Evolutionary conservation across 92 coral and sea anemone genomes (phyloP).

Genomic region (Palythoa grandis): DNA sequence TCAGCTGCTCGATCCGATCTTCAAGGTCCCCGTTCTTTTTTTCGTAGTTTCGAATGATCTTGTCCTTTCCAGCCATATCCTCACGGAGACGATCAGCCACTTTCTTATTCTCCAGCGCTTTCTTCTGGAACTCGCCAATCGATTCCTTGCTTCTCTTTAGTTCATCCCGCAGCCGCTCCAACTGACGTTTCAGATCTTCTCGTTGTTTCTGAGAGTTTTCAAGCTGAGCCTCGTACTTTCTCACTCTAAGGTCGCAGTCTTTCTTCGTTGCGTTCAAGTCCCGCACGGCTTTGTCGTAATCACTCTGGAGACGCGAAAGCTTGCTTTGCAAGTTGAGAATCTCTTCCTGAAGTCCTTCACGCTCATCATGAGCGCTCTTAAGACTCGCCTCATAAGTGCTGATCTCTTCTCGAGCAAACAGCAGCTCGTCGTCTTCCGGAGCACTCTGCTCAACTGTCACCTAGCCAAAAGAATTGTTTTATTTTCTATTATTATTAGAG

Average conservation of each 20-base stretch:
- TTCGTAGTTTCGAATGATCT: conserved; percentile 86
- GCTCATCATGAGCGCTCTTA: conserved; percentile 38
- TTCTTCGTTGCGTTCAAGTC: conserved; percentile 91
- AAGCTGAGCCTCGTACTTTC: conserved; percentile 91
- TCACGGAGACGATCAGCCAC: conserved; percentile 94
- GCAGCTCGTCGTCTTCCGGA: conserved; percentile 36
- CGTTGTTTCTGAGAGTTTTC: conserved; percentile 93
- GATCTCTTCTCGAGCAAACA: conserved; percentile 40
- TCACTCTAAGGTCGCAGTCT: conserved; percentile 84
- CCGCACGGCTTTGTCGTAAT: conserved; percentile 89
- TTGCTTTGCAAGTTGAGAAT: conserved; percentile 72
- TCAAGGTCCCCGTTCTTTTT: conserved; percentile 86
- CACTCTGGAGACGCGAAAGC: conserved; percentile 87
- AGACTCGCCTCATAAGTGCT: conserved; percentile 36
- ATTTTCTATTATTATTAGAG: neutral
- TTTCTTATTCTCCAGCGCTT: conserved; percentile 90
- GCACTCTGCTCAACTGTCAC: conserved; percentile 38
- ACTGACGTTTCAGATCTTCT: conserved; percentile 89
- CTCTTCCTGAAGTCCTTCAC: conserved; percentile 39
- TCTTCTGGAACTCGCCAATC: conserved; percentile 67
- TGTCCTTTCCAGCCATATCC: conserved; percentile 86
- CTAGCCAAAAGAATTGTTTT: neutral
- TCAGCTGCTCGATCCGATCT: conserved; percentile 87
- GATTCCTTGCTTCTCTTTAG: conserved; percentile 87
- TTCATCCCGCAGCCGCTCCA: conserved; percentile 88